Percentiles rank a stretch among this genome's conserved stretches.
phyloP scores from a whole-genome alignment of 1,140 invertebrate species.

The Lerema accius region DNA sequence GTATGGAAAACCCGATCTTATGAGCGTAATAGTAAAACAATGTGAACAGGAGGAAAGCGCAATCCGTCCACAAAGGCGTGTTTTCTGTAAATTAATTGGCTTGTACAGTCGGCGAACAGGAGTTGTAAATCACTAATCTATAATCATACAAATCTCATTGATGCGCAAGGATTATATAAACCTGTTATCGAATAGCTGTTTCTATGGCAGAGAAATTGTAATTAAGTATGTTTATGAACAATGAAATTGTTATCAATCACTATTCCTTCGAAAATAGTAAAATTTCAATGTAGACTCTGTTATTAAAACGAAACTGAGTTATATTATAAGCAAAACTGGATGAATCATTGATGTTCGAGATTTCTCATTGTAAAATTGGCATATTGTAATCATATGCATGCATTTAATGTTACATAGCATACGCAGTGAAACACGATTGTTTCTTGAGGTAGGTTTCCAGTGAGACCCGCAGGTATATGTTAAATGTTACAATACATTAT shows the following conservation, averaged over 20 bases:
- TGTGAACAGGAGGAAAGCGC: constrained; percentile 47
- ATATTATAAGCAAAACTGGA: constrained; percentile 9
- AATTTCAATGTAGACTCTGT: background rate
- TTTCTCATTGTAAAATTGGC: constrained; percentile 19
- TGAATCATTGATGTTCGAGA: background rate
- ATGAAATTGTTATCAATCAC: constrained; percentile 2
- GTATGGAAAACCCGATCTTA: constrained; percentile 4
- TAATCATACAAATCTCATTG: background rate
- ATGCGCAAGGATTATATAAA: background rate
- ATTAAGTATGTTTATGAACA: constrained; percentile 8
- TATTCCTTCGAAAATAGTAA: constrained; percentile 2
- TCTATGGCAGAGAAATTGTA: background rate
- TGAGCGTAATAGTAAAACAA: constrained; percentile 26
- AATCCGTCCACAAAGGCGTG: constrained; percentile 63
- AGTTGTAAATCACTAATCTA: background rate
- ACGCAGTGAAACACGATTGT: constrained; percentile 20
- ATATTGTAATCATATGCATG: constrained; percentile 11
- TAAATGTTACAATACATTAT: constrained; percentile 51
- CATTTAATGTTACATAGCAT: constrained; percentile 18
- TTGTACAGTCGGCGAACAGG: background rate
- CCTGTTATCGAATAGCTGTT: background rate
- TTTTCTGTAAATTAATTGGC: constrained; percentile 41
- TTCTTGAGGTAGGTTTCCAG: constrained; percentile 27
- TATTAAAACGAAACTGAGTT: background rate
- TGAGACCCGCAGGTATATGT: constrained; percentile 54